Conservation (phyloP, 2,113 vertebrate genomes). For the Platichthys stellatus region DNA sequence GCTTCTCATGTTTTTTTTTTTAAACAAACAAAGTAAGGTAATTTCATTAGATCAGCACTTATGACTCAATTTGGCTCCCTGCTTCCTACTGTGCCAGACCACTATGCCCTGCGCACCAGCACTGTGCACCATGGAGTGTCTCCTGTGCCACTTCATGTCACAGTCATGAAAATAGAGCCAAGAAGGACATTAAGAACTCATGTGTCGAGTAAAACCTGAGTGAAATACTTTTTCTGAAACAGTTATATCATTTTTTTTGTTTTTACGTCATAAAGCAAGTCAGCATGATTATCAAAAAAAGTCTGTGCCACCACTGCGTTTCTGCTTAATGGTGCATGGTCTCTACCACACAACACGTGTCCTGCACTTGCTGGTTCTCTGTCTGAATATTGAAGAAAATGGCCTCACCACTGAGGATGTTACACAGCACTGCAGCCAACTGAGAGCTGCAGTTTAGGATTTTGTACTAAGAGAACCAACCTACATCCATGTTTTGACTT, state of each 20-base stretch:
- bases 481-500: not conserved
- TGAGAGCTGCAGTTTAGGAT: constrained; percentile 25
- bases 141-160: not conserved
- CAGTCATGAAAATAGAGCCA: not conserved
- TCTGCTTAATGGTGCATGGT: constrained; percentile 49
- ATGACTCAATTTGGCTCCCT: too few relatives aligned
- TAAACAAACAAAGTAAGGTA: not conserved
- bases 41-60: constrained; percentile 9
- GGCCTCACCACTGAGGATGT: constrained; percentile 56
- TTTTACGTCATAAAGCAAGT: not conserved
- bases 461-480: constrained; percentile 10
- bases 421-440: constrained; percentile 16
- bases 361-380: too few relatives aligned
- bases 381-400: not conserved
- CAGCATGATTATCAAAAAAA: constrained; percentile 37
- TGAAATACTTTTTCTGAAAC: too few relatives aligned
- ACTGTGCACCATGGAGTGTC: not conserved
- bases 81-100: not conserved
- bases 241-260: not conserved
- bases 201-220: too few relatives aligned
- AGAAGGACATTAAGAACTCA: not conserved
- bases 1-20: not conserved
- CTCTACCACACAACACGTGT: constrained; percentile 35
- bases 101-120: not conserved
- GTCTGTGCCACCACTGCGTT: constrained; percentile 14